Base-by-base conservation (phyloP, 2,797 vertebrate species). In the Takifugu rubripes region DNA sequence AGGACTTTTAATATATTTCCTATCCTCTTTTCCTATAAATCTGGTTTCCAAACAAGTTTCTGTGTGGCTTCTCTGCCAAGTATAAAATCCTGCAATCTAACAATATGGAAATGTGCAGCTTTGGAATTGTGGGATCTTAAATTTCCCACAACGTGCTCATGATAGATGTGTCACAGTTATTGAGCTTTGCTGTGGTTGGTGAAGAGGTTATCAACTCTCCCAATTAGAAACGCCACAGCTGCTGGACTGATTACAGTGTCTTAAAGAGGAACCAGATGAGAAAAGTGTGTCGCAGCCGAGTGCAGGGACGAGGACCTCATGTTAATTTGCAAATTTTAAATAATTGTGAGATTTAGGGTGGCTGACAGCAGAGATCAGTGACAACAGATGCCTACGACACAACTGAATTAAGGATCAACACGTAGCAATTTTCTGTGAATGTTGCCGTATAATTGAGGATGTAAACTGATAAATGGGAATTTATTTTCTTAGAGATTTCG, bases 151-250 rank as follows among this genome's bases (percentile, higher is more conserved):
- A 69, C 49, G 26, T 59, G 56, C 69, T 87, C 87, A 88, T 82
- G 77, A 86, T 81, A 83, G 81, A 83, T 70, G 79, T 81, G 74
- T 87, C 82, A 81, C 74, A 77, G 65, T 83, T 81, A 84, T 82
- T 66, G 66, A 77, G 81, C 44, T 64, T 81, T 85, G 62, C 77
- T 81, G 82, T 76, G 82, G 83, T 79, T 75, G 77, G 74, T 66
- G 64, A 75, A 78, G 73, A 77, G 80, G 84, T 88, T 89, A 90
- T 88, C 87, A 72, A 82, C 77, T 77, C 64, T 88, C 84, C 84
- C 84, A 84, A 88, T 88, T 87, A 86, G 74, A 84, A 84, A 85
- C 36, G 65, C 79, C 77, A 74, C 78, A 77, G 78, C 76, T 79
- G 82, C 79, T 83, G 64, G 66, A 61, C 70, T 87, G 81, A 84